Evolutionary conservation across 2,888 invertebrate genomes (phyloP).

Genomic region (Formica aserva): DNA sequence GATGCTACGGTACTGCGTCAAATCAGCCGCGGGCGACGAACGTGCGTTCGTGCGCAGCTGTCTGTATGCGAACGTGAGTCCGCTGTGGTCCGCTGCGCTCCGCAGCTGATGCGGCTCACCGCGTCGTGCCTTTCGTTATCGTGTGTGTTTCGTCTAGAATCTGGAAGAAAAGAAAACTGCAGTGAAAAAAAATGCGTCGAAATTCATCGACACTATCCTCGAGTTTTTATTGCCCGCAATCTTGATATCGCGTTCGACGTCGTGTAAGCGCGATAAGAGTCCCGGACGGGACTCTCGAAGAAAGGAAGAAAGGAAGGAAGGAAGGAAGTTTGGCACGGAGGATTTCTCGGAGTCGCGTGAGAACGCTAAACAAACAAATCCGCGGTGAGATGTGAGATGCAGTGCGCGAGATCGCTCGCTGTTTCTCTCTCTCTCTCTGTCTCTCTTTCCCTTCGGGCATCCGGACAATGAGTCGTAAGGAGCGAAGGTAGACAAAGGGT

Average conservation of each 20-base stretch:
- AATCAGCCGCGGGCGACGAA: conserved; percentile 69
- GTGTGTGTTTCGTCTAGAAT: conserved; percentile 59
- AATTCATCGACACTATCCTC: conserved; percentile 59
- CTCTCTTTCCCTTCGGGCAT: not conserved
- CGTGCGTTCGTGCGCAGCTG: conserved; percentile 74
- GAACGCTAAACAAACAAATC: not conserved
- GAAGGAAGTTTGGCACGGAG: not conserved
- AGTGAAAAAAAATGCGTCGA: conserved; percentile 60
- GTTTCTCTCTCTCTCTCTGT: not conserved
- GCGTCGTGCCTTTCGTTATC: conserved; percentile 40
- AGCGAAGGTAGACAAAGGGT: conserved; percentile 42
- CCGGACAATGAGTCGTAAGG: conserved; percentile 13
- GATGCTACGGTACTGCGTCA: conserved; percentile 57
- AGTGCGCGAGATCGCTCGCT: not conserved
- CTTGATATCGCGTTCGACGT: not conserved
- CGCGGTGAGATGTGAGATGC: conserved; percentile 19
- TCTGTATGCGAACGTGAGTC: conserved; percentile 65
- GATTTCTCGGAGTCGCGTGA: not conserved
- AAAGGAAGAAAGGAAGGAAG: not conserved
- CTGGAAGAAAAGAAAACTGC: not conserved
- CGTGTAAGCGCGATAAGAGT: not conserved
- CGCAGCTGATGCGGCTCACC: conserved; percentile 72
- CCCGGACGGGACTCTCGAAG: not conserved
- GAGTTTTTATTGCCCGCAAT: conserved; percentile 20
- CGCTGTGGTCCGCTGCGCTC: conserved; percentile 61